phyloP scores from a whole-genome alignment of 2,797 vertebrate genomes.

The Capromys pilorides region DNA sequence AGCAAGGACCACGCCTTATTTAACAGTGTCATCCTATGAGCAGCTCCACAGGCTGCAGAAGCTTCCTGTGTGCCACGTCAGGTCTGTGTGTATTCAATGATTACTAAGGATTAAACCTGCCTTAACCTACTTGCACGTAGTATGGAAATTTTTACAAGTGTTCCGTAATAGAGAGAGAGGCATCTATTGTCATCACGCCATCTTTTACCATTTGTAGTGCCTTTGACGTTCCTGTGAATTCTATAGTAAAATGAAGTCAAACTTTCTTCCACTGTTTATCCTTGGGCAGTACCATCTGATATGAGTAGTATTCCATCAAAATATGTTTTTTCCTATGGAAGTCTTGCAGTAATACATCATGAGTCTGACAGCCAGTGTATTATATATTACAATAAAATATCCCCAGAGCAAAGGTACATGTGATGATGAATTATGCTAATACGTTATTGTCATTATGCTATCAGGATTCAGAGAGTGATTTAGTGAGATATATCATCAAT shows the following conservation, averaged over 20 bases:
- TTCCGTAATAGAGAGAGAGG: constrained; percentile 51
- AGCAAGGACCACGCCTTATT: constrained; percentile 61
- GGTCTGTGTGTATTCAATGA: constrained; percentile 45
- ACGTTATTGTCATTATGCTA: constrained; percentile 83
- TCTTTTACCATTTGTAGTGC: constrained; percentile 64
- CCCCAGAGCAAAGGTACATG: constrained; percentile 81
- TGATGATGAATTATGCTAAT: constrained; percentile 86
- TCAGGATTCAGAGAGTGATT: constrained; percentile 81
- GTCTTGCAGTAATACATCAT: constrained; percentile 77
- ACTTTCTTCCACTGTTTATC: constrained; percentile 75
- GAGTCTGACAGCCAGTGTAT: constrained; percentile 78
- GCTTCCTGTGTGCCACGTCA: neutral
- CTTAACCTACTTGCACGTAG: constrained; percentile 33
- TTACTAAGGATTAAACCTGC: constrained; percentile 63
- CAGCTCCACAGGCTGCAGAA: constrained; percentile 44
- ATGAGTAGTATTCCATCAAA: constrained; percentile 81
- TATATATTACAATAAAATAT: constrained; percentile 82
- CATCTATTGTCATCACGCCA: constrained; percentile 67
- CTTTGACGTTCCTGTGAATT: constrained; percentile 78
- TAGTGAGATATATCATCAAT: constrained; percentile 81
- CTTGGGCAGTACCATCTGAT: constrained; percentile 75
- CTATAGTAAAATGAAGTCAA: constrained; percentile 76
- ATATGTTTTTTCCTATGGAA: constrained; percentile 77
- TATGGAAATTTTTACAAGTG: constrained; percentile 50
- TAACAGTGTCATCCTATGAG: constrained; percentile 56